These are phyloP conservation scores for Yasuhikotakia modesta DNA, from an alignment of 2,797 vertebrate species.

Conservation along the genomic window DNA sequence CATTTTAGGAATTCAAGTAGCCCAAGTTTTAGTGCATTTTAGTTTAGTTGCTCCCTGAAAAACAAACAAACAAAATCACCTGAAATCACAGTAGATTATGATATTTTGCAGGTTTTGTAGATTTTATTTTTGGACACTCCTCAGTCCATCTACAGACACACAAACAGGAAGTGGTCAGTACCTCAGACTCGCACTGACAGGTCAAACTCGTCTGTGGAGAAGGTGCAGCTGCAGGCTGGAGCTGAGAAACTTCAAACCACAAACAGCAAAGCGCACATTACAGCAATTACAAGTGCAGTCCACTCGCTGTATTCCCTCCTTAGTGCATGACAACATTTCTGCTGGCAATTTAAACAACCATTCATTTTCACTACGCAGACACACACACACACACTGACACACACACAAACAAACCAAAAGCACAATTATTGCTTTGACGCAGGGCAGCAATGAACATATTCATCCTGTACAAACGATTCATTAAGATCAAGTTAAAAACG, in stretches of 20 bases:
- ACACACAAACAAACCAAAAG: conserved; percentile 52
- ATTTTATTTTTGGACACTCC: background rate
- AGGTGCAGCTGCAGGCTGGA: no score
- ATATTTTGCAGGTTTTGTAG: background rate
- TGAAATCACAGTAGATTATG: background rate
- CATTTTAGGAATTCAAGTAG: background rate
- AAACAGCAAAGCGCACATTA: conserved; percentile 11
- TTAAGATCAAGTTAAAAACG: background rate
- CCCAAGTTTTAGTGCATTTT: background rate
- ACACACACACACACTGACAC: conserved; percentile 43
- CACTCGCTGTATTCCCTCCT: background rate
- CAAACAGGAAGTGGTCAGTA: conserved; percentile 14
- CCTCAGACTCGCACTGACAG: background rate
- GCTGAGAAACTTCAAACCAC: no score
- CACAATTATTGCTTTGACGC: conserved; percentile 69
- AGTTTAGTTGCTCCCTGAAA: conserved; percentile 19
- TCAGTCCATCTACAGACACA: conserved; percentile 10
- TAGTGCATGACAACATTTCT: background rate
- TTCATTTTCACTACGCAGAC: conserved; percentile 20
- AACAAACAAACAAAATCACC: background rate
- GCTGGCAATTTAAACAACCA: conserved; percentile 12
- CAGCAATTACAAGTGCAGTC: conserved; percentile 9
- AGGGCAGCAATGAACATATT: conserved; percentile 44
- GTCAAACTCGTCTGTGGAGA: background rate
- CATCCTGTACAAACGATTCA: conserved; percentile 12